A percentile compares a stretch with the other conserved stretches of the same genome.
phyloP scores from a whole-genome alignment of 1,140 invertebrate species.

The Parapsyche elsis region DNA sequence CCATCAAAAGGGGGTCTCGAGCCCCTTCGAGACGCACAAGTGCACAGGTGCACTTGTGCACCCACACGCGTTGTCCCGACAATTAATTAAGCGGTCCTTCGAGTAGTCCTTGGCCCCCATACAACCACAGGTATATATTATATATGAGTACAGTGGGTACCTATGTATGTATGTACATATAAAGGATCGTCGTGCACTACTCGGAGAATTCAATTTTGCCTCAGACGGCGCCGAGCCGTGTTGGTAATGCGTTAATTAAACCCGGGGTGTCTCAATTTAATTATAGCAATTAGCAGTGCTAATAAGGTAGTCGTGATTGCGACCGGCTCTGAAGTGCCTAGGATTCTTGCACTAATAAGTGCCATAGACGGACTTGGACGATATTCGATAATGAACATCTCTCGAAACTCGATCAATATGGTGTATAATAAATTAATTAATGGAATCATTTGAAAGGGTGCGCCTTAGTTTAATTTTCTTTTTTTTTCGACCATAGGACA shows the following conservation, averaged over 20 bases:
- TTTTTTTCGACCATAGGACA: too few relatives aligned
- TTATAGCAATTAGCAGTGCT: conserved; percentile 8
- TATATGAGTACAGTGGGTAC: too few relatives aligned
- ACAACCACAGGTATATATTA: neutral
- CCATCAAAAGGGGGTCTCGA: neutral
- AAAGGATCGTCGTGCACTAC: neutral
- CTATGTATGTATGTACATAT: neutral
- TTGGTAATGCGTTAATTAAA: conserved; percentile 24
- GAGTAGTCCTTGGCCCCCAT: neutral
- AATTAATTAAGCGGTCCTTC: conserved; percentile 44
- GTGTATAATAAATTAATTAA: too few relatives aligned
- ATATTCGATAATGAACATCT: too few relatives aligned
- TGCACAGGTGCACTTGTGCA: conserved; percentile 36
- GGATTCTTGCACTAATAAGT: too few relatives aligned
- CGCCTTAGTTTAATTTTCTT: too few relatives aligned
- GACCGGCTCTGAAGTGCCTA: neutral
- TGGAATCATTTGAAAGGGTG: too few relatives aligned
- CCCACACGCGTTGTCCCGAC: conserved; percentile 12
- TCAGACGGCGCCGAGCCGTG: neutral
- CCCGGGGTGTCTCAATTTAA: conserved; percentile 18
- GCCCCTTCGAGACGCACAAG: neutral
- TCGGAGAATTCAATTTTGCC: conserved; percentile 17
- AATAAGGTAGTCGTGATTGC: neutral
- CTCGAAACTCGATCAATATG: too few relatives aligned
- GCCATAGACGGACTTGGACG: too few relatives aligned